Conservation (phyloP, 2,113 vertebrate species). For the Megaleporinus macrocephalus region DNA sequence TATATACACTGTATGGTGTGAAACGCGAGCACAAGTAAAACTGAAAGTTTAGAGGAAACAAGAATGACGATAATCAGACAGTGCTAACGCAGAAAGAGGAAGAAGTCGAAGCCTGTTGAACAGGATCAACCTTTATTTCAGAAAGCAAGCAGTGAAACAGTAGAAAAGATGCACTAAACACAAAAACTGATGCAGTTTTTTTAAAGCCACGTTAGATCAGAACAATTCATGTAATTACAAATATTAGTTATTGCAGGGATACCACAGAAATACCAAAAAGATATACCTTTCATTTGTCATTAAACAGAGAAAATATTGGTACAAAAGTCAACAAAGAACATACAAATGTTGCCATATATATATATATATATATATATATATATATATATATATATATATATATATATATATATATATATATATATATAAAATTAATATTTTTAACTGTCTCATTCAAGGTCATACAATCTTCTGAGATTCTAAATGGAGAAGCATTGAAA, state of each 20-base stretch:
- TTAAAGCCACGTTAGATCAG: conserved; percentile 75
- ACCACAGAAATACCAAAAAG: conserved; percentile 76
- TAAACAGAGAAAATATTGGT: conserved; percentile 72
- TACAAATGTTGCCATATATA: conserved; percentile 74
- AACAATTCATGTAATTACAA: conserved; percentile 73
- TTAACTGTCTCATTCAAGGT: conserved; percentile 56
- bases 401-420: conserved; percentile 61
- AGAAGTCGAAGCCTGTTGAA: background rate
- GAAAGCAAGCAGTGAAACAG: conserved; percentile 77
- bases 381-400: conserved; percentile 71
- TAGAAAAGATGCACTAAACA: conserved; percentile 74
- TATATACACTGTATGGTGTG: no score
- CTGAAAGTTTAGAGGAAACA: background rate
- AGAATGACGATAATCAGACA: background rate
- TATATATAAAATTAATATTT: conserved; percentile 48
- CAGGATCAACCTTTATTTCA: conserved; percentile 75
- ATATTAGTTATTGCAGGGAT: conserved; percentile 79
- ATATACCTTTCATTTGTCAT: conserved; percentile 56
- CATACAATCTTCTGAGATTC: conserved; percentile 51
- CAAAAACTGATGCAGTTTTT: conserved; percentile 71
- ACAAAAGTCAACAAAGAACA: conserved; percentile 69
- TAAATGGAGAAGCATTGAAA: conserved; percentile 16
- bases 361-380: conserved; percentile 72
- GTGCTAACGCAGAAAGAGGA: background rate
- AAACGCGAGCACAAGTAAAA: background rate